A percentile compares a stretch with the other conserved stretches of the same genome.
These are phyloP conservation scores for Athetis lepigone DNA, from an alignment of 2,888 invertebrate genomes.

Conservation along the genomic window DNA sequence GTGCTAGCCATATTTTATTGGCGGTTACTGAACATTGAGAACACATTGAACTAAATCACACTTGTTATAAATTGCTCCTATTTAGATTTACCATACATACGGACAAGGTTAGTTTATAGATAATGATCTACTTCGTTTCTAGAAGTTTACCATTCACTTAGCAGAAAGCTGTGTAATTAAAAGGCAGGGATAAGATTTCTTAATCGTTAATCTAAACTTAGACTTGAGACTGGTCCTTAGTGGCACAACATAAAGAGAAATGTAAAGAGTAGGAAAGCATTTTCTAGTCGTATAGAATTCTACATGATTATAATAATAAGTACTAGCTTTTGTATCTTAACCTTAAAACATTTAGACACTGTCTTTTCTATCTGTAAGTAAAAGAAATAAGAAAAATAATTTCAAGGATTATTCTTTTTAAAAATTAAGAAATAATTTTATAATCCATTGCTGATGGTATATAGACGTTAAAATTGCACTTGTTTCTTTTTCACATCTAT, in stretches of 20 bases:
- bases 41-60: slow-evolving; percentile 56
- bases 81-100: slow-evolving; percentile 61
- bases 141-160: slow-evolving; percentile 59
- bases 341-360: too few relatives aligned
- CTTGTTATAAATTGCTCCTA: slow-evolving; percentile 65
- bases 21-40: slow-evolving; percentile 54
- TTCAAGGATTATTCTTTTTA: too few relatives aligned
- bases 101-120: slow-evolving; percentile 65
- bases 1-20: slow-evolving; percentile 50
- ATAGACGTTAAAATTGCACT: too few relatives aligned
- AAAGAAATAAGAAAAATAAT: too few relatives aligned
- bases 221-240: not conserved
- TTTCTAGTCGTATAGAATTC: too few relatives aligned
- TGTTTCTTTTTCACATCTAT: too few relatives aligned
- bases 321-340: too few relatives aligned
- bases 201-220: slow-evolving; percentile 9
- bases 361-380: too few relatives aligned
- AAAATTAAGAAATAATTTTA: too few relatives aligned
- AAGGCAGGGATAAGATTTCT: slow-evolving; percentile 24
- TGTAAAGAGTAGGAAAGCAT: not conserved
- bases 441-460: too few relatives aligned
- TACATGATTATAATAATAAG: too few relatives aligned
- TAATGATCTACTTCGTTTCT: slow-evolving; percentile 54
- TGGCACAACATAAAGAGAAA: not conserved
- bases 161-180: slow-evolving; percentile 46